phyloP scores from a whole-genome alignment of 2,888 invertebrate species.

The Drosophila flavopinicola region DNA sequence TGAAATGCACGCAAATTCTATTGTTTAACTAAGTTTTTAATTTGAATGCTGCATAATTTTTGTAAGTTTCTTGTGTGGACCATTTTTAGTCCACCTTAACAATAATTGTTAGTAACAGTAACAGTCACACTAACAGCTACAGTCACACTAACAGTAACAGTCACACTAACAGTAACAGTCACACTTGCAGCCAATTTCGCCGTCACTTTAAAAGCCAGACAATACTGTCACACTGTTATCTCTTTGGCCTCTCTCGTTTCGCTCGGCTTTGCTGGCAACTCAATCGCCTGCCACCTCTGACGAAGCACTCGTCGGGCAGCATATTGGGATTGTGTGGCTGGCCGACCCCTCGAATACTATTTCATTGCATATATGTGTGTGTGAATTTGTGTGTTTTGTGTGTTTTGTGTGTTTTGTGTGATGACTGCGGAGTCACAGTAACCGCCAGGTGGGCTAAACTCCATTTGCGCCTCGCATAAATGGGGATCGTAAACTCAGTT shows the following conservation, averaged over 20 bases:
- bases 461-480: conserved; percentile 15
- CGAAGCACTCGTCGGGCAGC: no score
- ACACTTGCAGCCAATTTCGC: neutral
- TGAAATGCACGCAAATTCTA: no score
- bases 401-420: no score
- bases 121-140: conserved; percentile 4
- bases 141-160: neutral
- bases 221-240: no score
- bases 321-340: neutral
- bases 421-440: no score
- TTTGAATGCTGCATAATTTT: no score
- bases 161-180: conserved; percentile 6
- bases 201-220: no score
- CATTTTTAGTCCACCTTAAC: no score
- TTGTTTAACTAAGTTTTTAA: no score
- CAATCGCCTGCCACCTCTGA: neutral
- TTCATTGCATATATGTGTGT: neutral
- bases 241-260: neutral
- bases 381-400: conserved; percentile 2
- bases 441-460: conserved; percentile 12
- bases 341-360: neutral
- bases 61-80: no score
- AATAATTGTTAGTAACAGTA: no score
- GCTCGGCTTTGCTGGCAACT: neutral
- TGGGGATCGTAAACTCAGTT: conserved; percentile 4